phyloP scores from a whole-genome alignment of 2,888 invertebrate species.

The Clunio marinus region DNA sequence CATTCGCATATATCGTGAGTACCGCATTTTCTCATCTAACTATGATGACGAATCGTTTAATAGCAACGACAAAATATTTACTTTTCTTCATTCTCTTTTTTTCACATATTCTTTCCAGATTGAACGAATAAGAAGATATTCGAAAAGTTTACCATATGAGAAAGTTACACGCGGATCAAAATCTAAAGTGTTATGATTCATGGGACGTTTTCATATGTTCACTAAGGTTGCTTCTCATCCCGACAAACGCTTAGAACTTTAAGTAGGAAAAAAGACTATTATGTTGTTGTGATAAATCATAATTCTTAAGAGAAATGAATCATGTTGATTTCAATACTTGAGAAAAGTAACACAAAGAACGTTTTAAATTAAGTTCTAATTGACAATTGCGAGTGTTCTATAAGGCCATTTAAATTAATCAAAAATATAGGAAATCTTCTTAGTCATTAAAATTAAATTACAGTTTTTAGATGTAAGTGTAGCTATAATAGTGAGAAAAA shows the following conservation, averaged over 20 bases:
- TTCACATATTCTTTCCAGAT: not conserved
- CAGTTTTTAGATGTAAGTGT: too few relatives aligned
- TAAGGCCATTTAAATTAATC: slow-evolving; percentile 22
- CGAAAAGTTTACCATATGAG: slow-evolving; percentile 44
- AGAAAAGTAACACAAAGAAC: not conserved
- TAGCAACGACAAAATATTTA: not conserved
- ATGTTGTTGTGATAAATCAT: slow-evolving; percentile 4
- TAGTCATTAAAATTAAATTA: slow-evolving; percentile 35
- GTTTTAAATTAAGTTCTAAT: slow-evolving; percentile 32
- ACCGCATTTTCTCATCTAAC: too few relatives aligned
- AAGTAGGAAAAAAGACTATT: slow-evolving; percentile 11
- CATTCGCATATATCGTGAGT: slow-evolving; percentile 29
- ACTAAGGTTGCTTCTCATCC: not conserved
- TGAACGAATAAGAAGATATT: slow-evolving; percentile 40
- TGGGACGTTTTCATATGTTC: too few relatives aligned
- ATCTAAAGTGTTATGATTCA: slow-evolving; percentile 41
- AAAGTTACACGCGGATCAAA: slow-evolving; percentile 42
- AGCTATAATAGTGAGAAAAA: not conserved
- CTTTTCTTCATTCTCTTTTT: not conserved
- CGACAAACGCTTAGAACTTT: not conserved
- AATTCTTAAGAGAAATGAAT: slow-evolving; percentile 11
- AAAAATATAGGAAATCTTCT: not conserved
- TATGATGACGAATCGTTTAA: slow-evolving; percentile 6
- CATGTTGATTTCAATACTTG: slow-evolving; percentile 3
- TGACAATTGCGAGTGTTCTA: slow-evolving; percentile 5